phyloP scores from a whole-genome alignment of 2,797 vertebrate genomes.

The Knipowitschia caucasica region DNA sequence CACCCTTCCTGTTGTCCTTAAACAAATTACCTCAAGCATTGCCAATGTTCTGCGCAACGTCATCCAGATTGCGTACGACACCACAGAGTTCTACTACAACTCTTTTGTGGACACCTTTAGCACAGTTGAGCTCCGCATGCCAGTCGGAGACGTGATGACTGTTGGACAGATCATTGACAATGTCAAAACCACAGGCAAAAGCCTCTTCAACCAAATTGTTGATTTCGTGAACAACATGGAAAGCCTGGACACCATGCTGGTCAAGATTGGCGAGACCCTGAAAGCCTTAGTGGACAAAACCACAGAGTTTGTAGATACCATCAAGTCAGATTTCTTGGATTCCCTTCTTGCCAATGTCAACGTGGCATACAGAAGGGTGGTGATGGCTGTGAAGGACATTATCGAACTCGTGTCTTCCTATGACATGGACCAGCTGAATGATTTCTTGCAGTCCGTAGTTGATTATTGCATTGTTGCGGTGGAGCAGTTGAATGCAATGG shows the following conservation, averaged over 20 bases:
- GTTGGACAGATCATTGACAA: constrained; percentile 63
- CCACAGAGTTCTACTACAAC: constrained; percentile 61
- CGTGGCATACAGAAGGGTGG: constrained; percentile 31
- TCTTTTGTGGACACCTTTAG: constrained; percentile 68
- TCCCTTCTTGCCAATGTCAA: constrained; percentile 48
- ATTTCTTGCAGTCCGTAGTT: constrained; percentile 17
- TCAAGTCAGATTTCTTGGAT: constrained; percentile 73
- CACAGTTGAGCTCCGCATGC: constrained; percentile 68
- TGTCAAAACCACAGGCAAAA: constrained; percentile 49
- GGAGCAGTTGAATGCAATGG: constrained; percentile 50
- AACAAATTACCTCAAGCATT: constrained; percentile 53
- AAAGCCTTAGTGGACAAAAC: constrained; percentile 65
- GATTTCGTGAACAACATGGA: constrained; percentile 65
- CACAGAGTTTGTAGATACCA: constrained; percentile 68
- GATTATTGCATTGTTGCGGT: constrained; percentile 40
- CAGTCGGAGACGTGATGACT: constrained; percentile 60
- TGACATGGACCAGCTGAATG: constrained; percentile 20
- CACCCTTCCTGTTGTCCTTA: constrained; percentile 71
- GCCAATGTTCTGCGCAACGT: constrained; percentile 46
- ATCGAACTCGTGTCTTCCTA: constrained; percentile 56
- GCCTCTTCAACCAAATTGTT: constrained; percentile 55
- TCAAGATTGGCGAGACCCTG: constrained; percentile 62
- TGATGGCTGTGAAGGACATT: constrained; percentile 56
- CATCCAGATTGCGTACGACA: constrained; percentile 50
- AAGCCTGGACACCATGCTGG: constrained; percentile 74